These are phyloP conservation scores for Petrocephalus microphthalmus DNA, from an alignment of 2,113 vertebrate species.

Conservation along the genomic window DNA sequence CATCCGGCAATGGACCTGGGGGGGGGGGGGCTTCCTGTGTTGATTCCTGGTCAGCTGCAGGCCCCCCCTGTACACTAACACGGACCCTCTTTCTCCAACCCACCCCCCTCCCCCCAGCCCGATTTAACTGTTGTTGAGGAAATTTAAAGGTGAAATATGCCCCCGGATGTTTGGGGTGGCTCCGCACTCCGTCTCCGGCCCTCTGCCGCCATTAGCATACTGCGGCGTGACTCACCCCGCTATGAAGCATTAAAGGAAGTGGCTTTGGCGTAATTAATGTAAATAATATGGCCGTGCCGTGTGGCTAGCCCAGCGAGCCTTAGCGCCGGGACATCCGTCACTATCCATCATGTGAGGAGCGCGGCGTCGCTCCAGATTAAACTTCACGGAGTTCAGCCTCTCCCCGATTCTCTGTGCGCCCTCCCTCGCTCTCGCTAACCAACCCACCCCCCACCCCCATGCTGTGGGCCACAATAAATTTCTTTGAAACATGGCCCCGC, in stretches of 20 bases:
- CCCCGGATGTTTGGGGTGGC: neutral
- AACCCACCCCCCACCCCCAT: constrained; percentile 27
- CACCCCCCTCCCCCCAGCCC: neutral
- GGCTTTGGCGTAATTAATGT: constrained; percentile 71
- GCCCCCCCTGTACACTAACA: neutral
- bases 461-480: constrained; percentile 67
- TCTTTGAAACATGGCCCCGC: constrained; percentile 53
- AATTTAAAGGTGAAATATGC: neutral
- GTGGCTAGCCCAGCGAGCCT: constrained; percentile 78
- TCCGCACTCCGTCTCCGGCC: neutral
- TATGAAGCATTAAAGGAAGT: constrained; percentile 77
- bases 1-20: neutral
- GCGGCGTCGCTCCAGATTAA: constrained; percentile 76
- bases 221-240: constrained; percentile 48
- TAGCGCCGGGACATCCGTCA: constrained; percentile 78
- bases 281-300: constrained; percentile 77
- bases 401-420: constrained; percentile 12
- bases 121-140: neutral
- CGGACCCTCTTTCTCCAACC: neutral
- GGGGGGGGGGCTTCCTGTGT: neutral
- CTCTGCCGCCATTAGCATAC: constrained; percentile 8
- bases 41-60: neutral
- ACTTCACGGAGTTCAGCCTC: constrained; percentile 68
- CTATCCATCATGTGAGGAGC: constrained; percentile 71
- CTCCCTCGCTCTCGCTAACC: constrained; percentile 36